Evolutionary conservation across 2,888 invertebrate genomes (phyloP).

Genomic region (Morpho deidamia): DNA sequence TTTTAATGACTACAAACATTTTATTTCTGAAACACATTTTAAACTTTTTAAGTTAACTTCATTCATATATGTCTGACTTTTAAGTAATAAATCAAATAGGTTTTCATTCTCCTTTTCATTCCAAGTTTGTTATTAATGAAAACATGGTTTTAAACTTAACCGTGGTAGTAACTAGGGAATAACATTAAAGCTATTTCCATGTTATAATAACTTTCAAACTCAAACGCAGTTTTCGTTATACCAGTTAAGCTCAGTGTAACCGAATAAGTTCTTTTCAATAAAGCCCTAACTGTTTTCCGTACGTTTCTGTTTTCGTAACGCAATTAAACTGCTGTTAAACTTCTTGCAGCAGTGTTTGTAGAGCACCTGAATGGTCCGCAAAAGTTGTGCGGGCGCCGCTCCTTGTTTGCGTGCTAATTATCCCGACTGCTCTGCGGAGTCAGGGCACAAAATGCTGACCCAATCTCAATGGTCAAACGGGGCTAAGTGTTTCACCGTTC

Average conservation of each 20-base stretch:
- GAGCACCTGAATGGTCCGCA: slow-evolving; percentile 70
- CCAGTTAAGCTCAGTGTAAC: slow-evolving; percentile 36
- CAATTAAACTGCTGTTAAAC: slow-evolving; percentile 77
- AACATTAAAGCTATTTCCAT: slow-evolving; percentile 33
- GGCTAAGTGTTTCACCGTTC: slow-evolving; percentile 60
- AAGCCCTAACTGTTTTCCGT: slow-evolving; percentile 67
- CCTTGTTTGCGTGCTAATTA: slow-evolving; percentile 77
- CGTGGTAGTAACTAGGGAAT: slow-evolving; percentile 5
- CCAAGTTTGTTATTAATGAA: slow-evolving; percentile 1
- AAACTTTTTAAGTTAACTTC: too few relatives aligned
- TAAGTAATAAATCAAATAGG: background rate
- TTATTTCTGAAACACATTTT: too few relatives aligned
- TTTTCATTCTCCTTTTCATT: background rate
- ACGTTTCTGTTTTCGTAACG: slow-evolving; percentile 72
- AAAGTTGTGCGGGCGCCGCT: slow-evolving; percentile 63
- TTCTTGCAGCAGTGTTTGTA: slow-evolving; percentile 74
- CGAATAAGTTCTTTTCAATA: slow-evolving; percentile 64
- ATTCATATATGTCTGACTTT: background rate
- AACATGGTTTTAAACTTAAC: slow-evolving; percentile 6
- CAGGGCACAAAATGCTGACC: slow-evolving; percentile 68
- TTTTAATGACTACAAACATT: too few relatives aligned
- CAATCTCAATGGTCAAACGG: slow-evolving; percentile 65
- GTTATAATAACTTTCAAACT: slow-evolving; percentile 44
- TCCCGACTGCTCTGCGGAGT: slow-evolving; percentile 41
- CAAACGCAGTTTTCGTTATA: slow-evolving; percentile 31